Percentiles rank a stretch among this genome's conserved stretches.
Conservation (phyloP, 1,140 invertebrate genomes). For the Drosophila ohnishii region DNA sequence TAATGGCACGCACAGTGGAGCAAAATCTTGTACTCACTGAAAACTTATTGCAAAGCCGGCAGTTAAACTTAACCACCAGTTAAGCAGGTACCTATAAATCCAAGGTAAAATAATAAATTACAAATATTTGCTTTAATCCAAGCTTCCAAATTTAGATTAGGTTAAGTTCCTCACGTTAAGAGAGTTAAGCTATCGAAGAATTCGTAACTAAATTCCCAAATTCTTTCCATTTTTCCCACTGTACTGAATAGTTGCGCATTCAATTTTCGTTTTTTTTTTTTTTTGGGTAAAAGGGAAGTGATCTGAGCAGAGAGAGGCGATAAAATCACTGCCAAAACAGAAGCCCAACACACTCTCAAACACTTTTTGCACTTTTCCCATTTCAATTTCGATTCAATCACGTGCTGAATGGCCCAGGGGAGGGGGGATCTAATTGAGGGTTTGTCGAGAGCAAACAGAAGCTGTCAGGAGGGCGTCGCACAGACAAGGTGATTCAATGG, state of each 20-base stretch:
- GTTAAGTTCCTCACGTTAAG: not conserved
- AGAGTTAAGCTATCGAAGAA: not conserved
- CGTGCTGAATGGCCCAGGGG: constrained; percentile 2
- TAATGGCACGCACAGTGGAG: constrained; percentile 32
- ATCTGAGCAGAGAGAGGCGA: constrained; percentile 22
- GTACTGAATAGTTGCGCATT: constrained; percentile 26
- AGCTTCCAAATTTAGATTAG: not conserved
- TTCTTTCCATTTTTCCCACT: constrained; percentile 5
- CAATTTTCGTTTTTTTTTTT: constrained; percentile 12
- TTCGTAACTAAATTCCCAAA: too few species aligned
- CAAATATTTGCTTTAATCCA: too few species aligned
- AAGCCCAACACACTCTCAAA: constrained; percentile 24
- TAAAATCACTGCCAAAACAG: constrained; percentile 47
- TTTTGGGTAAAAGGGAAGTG: constrained; percentile 6
- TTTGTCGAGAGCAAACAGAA: constrained; percentile 26
- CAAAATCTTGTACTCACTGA: not conserved
- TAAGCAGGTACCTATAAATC: too few species aligned
- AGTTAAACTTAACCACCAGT: not conserved
- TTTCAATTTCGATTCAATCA: constrained; percentile 40
- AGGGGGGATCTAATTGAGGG: constrained; percentile 7
- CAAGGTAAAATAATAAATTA: too few species aligned
- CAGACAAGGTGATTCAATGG: constrained; percentile 12
- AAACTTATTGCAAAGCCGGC: not conserved
- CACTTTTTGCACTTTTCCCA: constrained; percentile 39
- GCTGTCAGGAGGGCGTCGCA: constrained; percentile 2